These are phyloP conservation scores for Gari tellinella DNA, from an alignment of 2,888 invertebrate genomes.

Conservation along the genomic window DNA sequence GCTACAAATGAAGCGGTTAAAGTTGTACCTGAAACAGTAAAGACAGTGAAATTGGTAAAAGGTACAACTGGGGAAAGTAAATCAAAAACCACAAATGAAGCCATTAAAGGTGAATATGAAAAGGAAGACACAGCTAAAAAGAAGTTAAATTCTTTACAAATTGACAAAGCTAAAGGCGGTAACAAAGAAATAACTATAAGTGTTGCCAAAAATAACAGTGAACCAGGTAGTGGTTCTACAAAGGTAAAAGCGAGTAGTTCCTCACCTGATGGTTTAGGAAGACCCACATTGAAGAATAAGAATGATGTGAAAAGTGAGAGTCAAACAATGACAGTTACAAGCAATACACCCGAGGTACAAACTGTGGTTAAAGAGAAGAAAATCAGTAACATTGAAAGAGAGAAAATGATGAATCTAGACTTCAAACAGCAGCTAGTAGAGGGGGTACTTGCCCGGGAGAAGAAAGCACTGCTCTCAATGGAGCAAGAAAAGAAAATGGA, in stretches of 20 bases:
- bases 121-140: constrained; percentile 14
- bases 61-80: neutral
- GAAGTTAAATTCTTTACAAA: constrained; percentile 8
- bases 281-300: neutral
- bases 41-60: neutral
- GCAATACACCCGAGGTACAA: neutral
- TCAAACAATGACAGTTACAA: neutral
- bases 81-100: neutral
- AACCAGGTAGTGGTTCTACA: too few species aligned
- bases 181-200: too few species aligned
- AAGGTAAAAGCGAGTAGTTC: too few species aligned
- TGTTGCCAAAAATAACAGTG: too few species aligned
- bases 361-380: constrained; percentile 29
- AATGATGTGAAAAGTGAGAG: neutral
- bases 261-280: too few species aligned
- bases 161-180: too few species aligned
- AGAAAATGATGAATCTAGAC: constrained; percentile 33
- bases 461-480: too few species aligned
- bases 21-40: too few species aligned
- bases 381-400: constrained; percentile 28
- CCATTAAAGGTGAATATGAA: neutral
- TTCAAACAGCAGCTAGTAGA: constrained; percentile 3
- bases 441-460: too few species aligned
- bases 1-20: too few species aligned
- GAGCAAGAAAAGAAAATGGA: constrained; percentile 39